Conservation (phyloP, 2,888 invertebrate species). For the Troglohyphantes excavatus region DNA sequence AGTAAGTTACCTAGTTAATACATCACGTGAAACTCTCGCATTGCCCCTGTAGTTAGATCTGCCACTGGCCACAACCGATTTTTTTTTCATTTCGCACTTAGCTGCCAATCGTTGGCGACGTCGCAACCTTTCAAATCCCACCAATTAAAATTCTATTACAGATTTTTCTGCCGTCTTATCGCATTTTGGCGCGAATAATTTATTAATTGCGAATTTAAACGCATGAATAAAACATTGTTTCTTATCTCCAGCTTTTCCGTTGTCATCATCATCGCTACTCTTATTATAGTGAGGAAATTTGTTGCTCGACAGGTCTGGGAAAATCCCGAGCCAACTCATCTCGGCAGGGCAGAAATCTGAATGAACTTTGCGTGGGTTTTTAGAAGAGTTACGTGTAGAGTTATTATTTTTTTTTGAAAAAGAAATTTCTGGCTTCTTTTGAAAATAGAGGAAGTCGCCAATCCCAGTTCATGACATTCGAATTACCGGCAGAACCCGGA, state of each 20-base stretch:
- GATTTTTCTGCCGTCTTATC: background rate
- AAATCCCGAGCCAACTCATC: conserved; percentile 1
- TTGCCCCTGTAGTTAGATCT: no score
- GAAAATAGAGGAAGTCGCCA: conserved; percentile 3
- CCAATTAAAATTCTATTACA: background rate
- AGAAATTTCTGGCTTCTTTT: background rate
- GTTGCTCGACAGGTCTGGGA: conserved; percentile 8
- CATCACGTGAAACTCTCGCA: no score
- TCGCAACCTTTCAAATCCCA: background rate
- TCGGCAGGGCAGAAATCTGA: background rate
- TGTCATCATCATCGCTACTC: background rate
- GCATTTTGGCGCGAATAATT: conserved; percentile 20
- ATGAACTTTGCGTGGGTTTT: conserved; percentile 21
- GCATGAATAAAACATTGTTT: conserved; percentile 36
- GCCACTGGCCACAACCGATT: no score
- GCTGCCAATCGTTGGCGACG: no score
- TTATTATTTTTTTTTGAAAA: conserved; percentile 2
- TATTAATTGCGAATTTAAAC: background rate
- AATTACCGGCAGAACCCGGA: conserved; percentile 17
- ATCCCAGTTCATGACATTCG: conserved; percentile 27
- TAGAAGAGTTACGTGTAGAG: background rate
- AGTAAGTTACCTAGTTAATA: no score
- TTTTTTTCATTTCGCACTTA: no score
- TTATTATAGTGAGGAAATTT: conserved; percentile 3
- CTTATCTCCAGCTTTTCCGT: background rate